Percentiles rank a stretch among this genome's conserved stretches.
Evolutionary conservation across 1,140 invertebrate genomes (phyloP).

Genomic region (Scaptomyza graminum): DNA sequence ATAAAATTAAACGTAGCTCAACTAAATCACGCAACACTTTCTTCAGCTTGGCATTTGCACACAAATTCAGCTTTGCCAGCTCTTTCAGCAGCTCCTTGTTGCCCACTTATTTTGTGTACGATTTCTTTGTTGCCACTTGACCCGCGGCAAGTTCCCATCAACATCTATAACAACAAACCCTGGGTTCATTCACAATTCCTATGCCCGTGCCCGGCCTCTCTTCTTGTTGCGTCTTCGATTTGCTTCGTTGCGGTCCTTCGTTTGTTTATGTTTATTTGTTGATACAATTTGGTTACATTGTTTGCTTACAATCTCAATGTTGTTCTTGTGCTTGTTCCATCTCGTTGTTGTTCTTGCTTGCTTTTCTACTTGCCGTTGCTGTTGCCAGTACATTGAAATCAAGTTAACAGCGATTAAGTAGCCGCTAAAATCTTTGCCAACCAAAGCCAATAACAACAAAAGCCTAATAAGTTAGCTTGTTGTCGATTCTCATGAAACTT

Average conservation of each 20-base stretch:
- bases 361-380: not conserved
- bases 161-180: constrained; percentile 21
- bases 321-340: constrained; percentile 39
- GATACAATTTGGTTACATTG: constrained; percentile 81
- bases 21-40: constrained; percentile 80
- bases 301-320: constrained; percentile 77
- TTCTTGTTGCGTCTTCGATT: constrained; percentile 26
- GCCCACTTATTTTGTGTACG: constrained; percentile 48
- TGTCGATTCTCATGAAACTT: not conserved
- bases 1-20: constrained; percentile 64
- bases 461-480: constrained; percentile 3
- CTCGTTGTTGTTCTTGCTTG: constrained; percentile 4
- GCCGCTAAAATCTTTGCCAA: constrained; percentile 58
- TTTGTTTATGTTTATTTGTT: constrained; percentile 81
- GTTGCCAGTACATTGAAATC: constrained; percentile 56
- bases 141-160: constrained; percentile 60
- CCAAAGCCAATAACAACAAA: constrained; percentile 49
- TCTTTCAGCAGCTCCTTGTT: constrained; percentile 26
- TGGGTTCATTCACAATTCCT: constrained; percentile 1
- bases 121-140: constrained; percentile 75
- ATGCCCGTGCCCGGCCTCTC: not conserved
- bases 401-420: constrained; percentile 77
- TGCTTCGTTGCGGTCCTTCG: constrained; percentile 39
- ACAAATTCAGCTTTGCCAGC: constrained; percentile 14
- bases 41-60: constrained; percentile 68